Evolutionary conservation across 2,888 invertebrate genomes (phyloP).

Genomic region (Caenorhabditis virilis): DNA sequence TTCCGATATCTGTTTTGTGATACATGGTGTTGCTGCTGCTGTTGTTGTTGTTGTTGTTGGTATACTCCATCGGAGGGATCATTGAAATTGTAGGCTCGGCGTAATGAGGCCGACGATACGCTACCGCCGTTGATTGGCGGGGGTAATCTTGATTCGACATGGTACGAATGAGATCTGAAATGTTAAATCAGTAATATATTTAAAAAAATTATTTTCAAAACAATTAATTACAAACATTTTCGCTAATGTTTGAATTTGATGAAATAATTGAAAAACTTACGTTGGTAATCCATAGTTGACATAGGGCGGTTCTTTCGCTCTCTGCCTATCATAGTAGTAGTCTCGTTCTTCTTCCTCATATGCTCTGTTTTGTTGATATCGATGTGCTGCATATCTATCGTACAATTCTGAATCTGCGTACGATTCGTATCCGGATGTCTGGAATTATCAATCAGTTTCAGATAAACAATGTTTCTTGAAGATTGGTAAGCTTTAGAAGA

Average conservation of each 20-base stretch:
- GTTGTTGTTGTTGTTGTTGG: constrained; percentile 10
- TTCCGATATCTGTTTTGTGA: constrained; percentile 9
- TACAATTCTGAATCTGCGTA: constrained; percentile 42
- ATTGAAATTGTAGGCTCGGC: constrained; percentile 23
- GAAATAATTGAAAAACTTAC: constrained; percentile 11
- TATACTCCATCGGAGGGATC: constrained; percentile 5
- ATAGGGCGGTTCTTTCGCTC: constrained; percentile 28
- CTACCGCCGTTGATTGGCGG: constrained; percentile 21
- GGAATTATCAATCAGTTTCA: too few species aligned
- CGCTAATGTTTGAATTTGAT: neutral
- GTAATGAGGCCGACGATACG: constrained; percentile 26
- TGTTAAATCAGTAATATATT: neutral
- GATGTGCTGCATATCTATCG: constrained; percentile 51
- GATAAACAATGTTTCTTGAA: too few species aligned
- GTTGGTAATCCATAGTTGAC: constrained; percentile 42
- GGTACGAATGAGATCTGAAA: constrained; percentile 38
- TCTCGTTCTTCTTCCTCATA: constrained; percentile 3
- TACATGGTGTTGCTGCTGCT: constrained; percentile 6
- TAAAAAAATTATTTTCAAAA: constrained; percentile 3
- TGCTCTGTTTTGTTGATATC: constrained; percentile 41
- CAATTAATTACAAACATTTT: neutral
- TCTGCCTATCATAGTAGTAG: neutral
- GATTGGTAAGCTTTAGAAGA: too few species aligned
- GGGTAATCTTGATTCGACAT: constrained; percentile 30
- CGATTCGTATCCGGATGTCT: constrained; percentile 13